These are phyloP conservation scores for Apocrypta bakeri DNA, from an alignment of 1,140 invertebrate genomes.

Conservation along the genomic window DNA sequence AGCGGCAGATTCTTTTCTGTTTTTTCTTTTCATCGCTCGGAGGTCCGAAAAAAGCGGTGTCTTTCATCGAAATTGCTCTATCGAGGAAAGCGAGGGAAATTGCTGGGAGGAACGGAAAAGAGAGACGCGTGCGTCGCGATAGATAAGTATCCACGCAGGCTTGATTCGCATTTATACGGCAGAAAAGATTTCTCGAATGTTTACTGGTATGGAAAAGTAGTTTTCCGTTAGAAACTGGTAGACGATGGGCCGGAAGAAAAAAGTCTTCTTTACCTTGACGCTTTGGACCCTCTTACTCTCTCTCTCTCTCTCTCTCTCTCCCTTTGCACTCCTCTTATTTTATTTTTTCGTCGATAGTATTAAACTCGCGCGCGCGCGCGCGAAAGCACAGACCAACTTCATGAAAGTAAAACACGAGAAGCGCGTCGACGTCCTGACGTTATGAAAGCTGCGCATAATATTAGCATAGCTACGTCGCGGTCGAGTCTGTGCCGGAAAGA, in stretches of 20 bases:
- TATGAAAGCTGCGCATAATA: slow-evolving; percentile 64
- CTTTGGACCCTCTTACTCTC: too few species aligned
- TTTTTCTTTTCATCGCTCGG: too few species aligned
- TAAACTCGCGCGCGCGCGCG: slow-evolving; percentile 52
- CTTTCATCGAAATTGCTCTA: slow-evolving; percentile 37
- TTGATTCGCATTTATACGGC: slow-evolving; percentile 23
- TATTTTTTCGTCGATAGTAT: slow-evolving; percentile 58
- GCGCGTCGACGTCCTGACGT: slow-evolving; percentile 50
- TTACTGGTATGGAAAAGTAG: slow-evolving; percentile 53
- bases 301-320: too few species aligned
- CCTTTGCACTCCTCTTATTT: slow-evolving; percentile 31
- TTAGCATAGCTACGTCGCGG: slow-evolving; percentile 62
- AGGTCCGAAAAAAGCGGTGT: too few species aligned
- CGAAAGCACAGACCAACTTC: too few species aligned
- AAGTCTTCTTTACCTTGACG: too few species aligned
- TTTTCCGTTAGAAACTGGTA: slow-evolving; percentile 39
- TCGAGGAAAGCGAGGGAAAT: too few species aligned
- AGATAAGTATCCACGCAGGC: neutral
- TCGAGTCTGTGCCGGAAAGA: slow-evolving; percentile 49
- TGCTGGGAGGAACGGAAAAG: too few species aligned
- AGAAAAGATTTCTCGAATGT: slow-evolving; percentile 47
- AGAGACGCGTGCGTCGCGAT: too few species aligned
- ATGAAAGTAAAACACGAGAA: slow-evolving; percentile 58
- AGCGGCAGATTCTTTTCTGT: too few species aligned
- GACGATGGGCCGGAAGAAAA: neutral